Evolutionary conservation across 2,888 invertebrate species (phyloP).

Genomic region (Troides oblongomaculatus): DNA sequence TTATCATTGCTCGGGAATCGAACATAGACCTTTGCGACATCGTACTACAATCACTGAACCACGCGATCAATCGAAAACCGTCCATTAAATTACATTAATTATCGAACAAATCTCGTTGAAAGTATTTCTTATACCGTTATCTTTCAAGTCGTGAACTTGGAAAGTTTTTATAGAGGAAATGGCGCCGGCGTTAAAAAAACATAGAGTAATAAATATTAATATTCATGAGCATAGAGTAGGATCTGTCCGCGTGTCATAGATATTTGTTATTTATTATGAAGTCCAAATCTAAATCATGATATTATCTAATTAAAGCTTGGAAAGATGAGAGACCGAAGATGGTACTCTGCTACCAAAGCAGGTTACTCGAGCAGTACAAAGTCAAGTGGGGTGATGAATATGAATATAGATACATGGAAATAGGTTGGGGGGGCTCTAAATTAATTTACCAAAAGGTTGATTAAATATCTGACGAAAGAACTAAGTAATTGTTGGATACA

Average conservation of each 20-base stretch:
- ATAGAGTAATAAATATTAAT: slow-evolving; percentile 15
- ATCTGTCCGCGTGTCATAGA: slow-evolving; percentile 3
- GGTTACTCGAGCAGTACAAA: no score
- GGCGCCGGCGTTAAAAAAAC: slow-evolving; percentile 17
- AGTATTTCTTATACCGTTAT: slow-evolving; percentile 10
- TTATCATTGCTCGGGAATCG: not conserved
- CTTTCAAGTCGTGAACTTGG: slow-evolving; percentile 9
- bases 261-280: slow-evolving; percentile 7
- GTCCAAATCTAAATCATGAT: slow-evolving; percentile 3
- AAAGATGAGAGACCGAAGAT: no score
- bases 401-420: no score
- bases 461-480: no score
- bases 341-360: no score
- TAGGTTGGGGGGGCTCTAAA: no score
- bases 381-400: no score
- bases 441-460: no score
- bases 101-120: slow-evolving; percentile 1
- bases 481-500: not conserved
- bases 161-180: slow-evolving; percentile 24
- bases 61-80: not conserved
- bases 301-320: not conserved
- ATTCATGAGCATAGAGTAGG: slow-evolving; percentile 18
- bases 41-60: not conserved
- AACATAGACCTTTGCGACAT: not conserved
- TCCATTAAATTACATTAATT: slow-evolving; percentile 4